Evolutionary conservation across 2,888 invertebrate genomes (phyloP).

Genomic region (Drosophila imparisetae): DNA sequence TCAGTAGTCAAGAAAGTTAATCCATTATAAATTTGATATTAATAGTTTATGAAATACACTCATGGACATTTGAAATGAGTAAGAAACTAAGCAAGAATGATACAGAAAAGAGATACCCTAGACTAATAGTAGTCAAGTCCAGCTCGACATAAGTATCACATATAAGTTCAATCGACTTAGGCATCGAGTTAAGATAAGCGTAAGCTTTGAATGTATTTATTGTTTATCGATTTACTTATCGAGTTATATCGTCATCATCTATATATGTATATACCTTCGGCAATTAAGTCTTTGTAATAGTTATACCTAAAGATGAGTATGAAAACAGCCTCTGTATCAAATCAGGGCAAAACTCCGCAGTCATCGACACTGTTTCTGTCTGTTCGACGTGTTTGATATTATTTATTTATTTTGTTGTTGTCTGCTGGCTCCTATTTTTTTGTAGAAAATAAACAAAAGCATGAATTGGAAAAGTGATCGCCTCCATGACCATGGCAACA

Average conservation of each 20-base stretch:
- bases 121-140: too few relatives aligned
- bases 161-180: neutral
- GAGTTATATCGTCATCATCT: neutral
- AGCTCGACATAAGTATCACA: too few relatives aligned
- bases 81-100: neutral
- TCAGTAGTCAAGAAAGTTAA: neutral
- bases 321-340: neutral
- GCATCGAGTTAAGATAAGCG: neutral
- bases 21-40: neutral
- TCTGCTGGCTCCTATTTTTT: neutral
- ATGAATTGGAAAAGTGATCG: conserved; percentile 44
- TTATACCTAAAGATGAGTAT: neutral
- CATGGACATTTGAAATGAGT: neutral
- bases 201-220: neutral
- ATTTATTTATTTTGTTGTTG: conserved; percentile 18
- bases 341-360: neutral
- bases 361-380: neutral
- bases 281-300: neutral
- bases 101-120: neutral
- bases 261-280: neutral
- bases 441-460: conserved; percentile 68
- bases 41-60: conserved; percentile 17
- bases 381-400: conserved; percentile 1
- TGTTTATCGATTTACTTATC: neutral
- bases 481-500: conserved; percentile 38